Evolutionary conservation across 2,797 vertebrate genomes (phyloP), one percentile per base, ranked within the genome.

Genomic region (Caiman crocodilus): DNA sequence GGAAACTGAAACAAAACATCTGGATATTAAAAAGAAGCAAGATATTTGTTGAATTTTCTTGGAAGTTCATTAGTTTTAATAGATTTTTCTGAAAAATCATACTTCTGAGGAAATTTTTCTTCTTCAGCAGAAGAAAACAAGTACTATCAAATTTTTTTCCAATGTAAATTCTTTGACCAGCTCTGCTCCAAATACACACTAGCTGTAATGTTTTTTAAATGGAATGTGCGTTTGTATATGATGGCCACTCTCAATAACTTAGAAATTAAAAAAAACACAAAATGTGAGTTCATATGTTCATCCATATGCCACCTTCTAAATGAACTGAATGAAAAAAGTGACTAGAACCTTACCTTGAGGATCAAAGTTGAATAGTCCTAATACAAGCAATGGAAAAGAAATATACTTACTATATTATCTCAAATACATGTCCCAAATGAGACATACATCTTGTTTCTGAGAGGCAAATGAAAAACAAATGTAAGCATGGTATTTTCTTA

Each of bases 161-260:
- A 84, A 86, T 79, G 71, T 91, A 84, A 90, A 73, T 10, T 76
- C 32, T 94, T 88, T 92, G 95, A 55, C 63, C 95, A 86, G 84
- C 82, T 90, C 80, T 88, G 69, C 63, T 92, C 60, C 6, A 88
- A 79, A 85, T 77, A 83, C 18, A 85, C 60, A 87, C 3, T 35
- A 16, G 80, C 1, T 2, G 18, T 10, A 61, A 67, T 3, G 35
- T 1, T 4, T 61, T 84, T 85, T 86, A 55, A 42, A 32, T 15
- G 3, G 4, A 74, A 56, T 57, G 9, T 20, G 82, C 83, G 20
- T 61, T 94, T 96, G 17, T 63, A 87, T 89, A 88, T 79, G 90
- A 93, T 84, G 88, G 91, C 93, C 90, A 21, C 60, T 32, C 82
- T 63, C 79, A 93, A 95, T 95, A 93, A 79, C 91, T 93, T 93